Base-by-base conservation (phyloP, 1,140 invertebrate genomes). In the Pseudomyrmex sp. region DNA sequence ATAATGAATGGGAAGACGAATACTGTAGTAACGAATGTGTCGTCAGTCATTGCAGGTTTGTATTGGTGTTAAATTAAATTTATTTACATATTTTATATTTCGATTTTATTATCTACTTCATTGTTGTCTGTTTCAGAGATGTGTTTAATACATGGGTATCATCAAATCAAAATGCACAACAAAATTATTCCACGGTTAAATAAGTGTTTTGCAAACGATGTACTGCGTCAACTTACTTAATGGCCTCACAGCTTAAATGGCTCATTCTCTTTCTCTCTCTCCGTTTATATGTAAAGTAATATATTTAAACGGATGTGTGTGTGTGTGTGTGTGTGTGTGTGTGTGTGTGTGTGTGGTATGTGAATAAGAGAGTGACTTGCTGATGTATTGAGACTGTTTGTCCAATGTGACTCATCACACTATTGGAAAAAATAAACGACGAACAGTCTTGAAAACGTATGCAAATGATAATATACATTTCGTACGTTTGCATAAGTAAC, bases 1-100 rank as follows among this genome's bases (percentile, higher is more conserved):
- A 98, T 94, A 96, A 97, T 69, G 98, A 99, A 94, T 99, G 98
- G 98, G 98, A 99, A 93, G 97, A 98, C 93, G 98, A 99, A 94
- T 99, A 99, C 94, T 99, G 98, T 95, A 98, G 98, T 93, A 99
- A 98, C 95, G 98, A 99, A 93, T 99, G 98, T 95, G 98, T 99
- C 83, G 98, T 99, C 88, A 98, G 97, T 92, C 98, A 99, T 94
- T 99, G 98, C 96, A 97, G 97, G 97, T 97, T 94, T 93, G 93
- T 93, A 84, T 89, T 66, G 85, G 86, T 82, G 86, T 88, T 91
- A 18, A 56, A 82, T 87, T 88, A 1, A 26, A 69, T 68, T 79
- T 87, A 35, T 7, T 66, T 76, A 8, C 56, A 68, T 23, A 52
- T 52, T 13, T 63, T 77, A 12, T 68, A 2, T 79, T 12, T 68